Conservation (phyloP, 2,888 invertebrate genomes). For the Amorpha juglandis region DNA sequence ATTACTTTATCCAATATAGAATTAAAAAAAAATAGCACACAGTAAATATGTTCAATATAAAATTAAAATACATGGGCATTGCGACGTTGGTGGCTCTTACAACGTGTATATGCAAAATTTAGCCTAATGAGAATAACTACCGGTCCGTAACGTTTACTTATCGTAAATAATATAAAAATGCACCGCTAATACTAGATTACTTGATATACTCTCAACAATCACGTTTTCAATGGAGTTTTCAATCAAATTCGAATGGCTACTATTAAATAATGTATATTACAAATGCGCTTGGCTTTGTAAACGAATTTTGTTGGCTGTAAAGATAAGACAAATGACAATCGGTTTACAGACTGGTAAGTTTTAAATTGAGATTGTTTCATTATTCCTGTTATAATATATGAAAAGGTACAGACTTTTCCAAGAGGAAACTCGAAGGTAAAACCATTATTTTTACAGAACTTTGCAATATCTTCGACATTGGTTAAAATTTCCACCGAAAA, state of each 20-base stretch:
- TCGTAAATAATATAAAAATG: constrained; percentile 70
- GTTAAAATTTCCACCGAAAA: constrained; percentile 50
- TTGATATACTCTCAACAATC: constrained; percentile 63
- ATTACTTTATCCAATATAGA: constrained; percentile 3
- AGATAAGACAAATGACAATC: too few relatives aligned
- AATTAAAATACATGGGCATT: constrained; percentile 15
- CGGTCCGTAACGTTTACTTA: constrained; percentile 26
- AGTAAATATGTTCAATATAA: constrained; percentile 20
- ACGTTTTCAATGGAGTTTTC: constrained; percentile 47
- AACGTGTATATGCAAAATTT: constrained; percentile 11
- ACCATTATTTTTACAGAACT: too few relatives aligned
- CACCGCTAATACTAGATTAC: constrained; percentile 72
- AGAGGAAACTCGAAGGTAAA: too few relatives aligned
- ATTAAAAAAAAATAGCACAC: constrained; percentile 24
- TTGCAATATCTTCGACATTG: constrained; percentile 30
- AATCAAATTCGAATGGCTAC: constrained; percentile 8
- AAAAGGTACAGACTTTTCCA: too few relatives aligned
- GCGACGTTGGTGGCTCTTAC: constrained; percentile 15
- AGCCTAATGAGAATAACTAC: constrained; percentile 45
- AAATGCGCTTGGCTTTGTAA: background rate
- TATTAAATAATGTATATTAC: background rate
- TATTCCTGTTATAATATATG: too few relatives aligned
- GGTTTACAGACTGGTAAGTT: too few relatives aligned
- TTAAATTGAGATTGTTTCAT: too few relatives aligned
- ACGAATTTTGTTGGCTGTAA: too few relatives aligned